Conservation (phyloP, 2,888 invertebrate species). For the Pseudanteris insignis region DNA sequence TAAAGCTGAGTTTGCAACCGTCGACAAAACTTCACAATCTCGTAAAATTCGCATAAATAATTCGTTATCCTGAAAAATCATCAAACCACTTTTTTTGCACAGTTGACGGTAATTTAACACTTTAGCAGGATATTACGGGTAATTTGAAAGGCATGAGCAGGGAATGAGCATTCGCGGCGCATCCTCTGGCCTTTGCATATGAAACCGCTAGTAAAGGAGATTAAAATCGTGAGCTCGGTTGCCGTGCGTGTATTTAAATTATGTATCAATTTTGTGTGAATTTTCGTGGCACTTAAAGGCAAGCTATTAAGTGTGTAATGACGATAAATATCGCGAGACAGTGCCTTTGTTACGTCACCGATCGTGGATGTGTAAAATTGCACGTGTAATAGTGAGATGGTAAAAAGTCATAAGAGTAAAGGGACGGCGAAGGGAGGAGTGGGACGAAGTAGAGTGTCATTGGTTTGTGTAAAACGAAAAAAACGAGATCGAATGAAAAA, state of each 20-base stretch:
- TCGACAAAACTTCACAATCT: background rate
- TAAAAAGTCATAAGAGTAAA: slow-evolving; percentile 9
- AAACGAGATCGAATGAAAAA: background rate
- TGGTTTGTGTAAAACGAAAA: no score
- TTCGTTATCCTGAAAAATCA: no score
- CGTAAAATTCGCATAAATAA: no score
- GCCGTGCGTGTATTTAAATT: slow-evolving; percentile 37
- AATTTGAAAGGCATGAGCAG: slow-evolving; percentile 19
- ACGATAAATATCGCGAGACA: slow-evolving; percentile 40
- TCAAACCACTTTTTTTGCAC: no score
- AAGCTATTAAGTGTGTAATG: slow-evolving; percentile 40
- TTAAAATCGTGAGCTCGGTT: slow-evolving; percentile 31
- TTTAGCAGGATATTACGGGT: slow-evolving; percentile 32
- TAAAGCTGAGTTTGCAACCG: no score
- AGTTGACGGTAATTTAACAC: slow-evolving; percentile 24
- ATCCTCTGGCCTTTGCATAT: slow-evolving; percentile 38
- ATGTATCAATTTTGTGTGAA: slow-evolving; percentile 45
- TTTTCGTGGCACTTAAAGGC: slow-evolving; percentile 42
- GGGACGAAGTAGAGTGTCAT: no score
- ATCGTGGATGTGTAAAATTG: slow-evolving; percentile 7
- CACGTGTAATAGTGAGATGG: no score
- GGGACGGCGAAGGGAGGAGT: background rate
- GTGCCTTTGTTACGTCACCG: slow-evolving; percentile 31
- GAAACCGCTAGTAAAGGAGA: slow-evolving; percentile 23
- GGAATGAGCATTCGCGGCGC: slow-evolving; percentile 31